phyloP scores from a whole-genome alignment of 2,113 vertebrate genomes.

The Hylia prasina region DNA sequence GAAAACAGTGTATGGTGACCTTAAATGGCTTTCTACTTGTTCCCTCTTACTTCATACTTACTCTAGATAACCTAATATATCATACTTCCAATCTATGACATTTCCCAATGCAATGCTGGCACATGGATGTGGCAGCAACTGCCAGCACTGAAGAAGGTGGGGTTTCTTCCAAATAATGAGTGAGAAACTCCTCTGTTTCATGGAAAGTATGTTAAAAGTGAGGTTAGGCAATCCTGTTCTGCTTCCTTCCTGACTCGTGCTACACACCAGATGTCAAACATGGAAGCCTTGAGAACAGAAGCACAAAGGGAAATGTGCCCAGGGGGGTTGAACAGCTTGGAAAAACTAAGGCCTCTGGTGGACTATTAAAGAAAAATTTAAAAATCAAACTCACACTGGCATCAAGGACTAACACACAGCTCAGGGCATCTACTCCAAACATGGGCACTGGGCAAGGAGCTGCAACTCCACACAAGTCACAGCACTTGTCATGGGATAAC shows the following conservation, averaged over 20 bases:
- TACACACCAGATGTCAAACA: background rate
- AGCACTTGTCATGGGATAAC: background rate
- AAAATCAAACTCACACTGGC: background rate
- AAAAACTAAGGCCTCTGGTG: background rate
- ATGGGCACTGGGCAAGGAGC: background rate
- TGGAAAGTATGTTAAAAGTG: background rate
- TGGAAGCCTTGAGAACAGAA: background rate
- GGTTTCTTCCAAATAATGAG: background rate
- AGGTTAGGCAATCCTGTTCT: background rate
- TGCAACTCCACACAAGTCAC: background rate
- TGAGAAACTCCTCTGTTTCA: background rate
- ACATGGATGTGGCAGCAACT: background rate
- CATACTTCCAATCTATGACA: background rate
- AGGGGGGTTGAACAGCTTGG: background rate
- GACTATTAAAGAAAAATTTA: background rate
- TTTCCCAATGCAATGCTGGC: background rate
- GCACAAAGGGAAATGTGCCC: background rate
- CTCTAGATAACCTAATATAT: background rate
- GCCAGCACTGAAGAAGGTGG: background rate
- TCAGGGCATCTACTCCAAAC: background rate
- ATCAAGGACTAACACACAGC: background rate
- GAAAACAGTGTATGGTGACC: background rate
- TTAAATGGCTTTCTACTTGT: background rate
- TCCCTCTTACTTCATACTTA: background rate
- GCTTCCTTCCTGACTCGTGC: background rate